Conservation (phyloP, 1,140 invertebrate species). For the Aphaenogaster rudis region DNA sequence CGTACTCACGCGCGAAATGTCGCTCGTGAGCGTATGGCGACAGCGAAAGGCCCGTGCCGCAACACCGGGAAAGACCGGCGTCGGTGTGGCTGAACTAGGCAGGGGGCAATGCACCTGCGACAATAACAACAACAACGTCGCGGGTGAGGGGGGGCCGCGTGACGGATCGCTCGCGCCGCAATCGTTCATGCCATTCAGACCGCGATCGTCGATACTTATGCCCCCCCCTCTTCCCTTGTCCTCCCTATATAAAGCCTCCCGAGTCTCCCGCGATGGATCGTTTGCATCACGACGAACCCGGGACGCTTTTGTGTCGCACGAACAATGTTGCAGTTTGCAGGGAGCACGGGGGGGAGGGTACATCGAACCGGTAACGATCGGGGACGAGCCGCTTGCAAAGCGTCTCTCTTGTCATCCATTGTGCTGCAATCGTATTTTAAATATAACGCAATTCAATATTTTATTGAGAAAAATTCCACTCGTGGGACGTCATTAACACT, state of each 20-base stretch:
- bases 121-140: slow-evolving; percentile 79
- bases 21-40: slow-evolving; percentile 39
- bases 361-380: neutral
- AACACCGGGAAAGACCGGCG: slow-evolving; percentile 30
- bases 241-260: slow-evolving; percentile 43
- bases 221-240: too few species aligned
- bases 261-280: slow-evolving; percentile 28
- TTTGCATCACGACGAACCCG: slow-evolving; percentile 8
- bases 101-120: slow-evolving; percentile 83
- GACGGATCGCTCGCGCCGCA: slow-evolving; percentile 37
- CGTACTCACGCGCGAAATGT: slow-evolving; percentile 69
- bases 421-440: neutral
- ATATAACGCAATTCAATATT: slow-evolving; percentile 9
- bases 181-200: slow-evolving; percentile 10
- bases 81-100: slow-evolving; percentile 38
- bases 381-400: neutral
- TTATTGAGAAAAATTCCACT: neutral
- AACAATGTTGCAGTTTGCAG: neutral
- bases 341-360: neutral
- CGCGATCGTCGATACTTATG: slow-evolving; percentile 59
- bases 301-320: neutral
- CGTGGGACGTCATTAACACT: neutral
- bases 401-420: neutral
- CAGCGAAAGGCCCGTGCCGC: slow-evolving; percentile 43
- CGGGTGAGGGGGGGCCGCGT: neutral